Evolutionary conservation across 2,113 vertebrate species (phyloP).

Genomic region (Phrynosoma blainvillii): DNA sequence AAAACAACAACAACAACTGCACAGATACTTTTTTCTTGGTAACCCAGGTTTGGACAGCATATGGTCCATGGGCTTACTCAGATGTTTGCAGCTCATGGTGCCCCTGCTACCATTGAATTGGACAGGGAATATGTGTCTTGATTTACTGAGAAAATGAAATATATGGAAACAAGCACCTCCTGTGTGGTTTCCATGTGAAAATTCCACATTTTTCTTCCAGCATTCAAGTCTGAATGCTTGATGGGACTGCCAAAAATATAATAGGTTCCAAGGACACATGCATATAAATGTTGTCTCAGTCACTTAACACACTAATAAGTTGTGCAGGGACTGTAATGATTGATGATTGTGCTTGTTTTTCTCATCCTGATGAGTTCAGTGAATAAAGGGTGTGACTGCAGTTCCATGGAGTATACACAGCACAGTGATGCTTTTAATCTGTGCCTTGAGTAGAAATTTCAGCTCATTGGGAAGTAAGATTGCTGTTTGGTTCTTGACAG

Average conservation of each 20-base stretch:
- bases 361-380: constrained; percentile 27
- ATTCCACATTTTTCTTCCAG: background rate
- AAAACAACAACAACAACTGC: background rate
- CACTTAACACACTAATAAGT: background rate
- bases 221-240: background rate
- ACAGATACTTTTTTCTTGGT: background rate
- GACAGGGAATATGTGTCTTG: too few relatives aligned
- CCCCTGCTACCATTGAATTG: too few relatives aligned
- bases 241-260: constrained; percentile 5
- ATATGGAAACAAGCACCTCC: too few relatives aligned
- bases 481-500: too few relatives aligned
- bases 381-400: constrained; percentile 33
- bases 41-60: too few relatives aligned
- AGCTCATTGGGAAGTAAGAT: background rate
- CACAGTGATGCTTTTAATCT: constrained; percentile 25
- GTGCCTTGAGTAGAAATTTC: background rate
- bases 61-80: too few relatives aligned
- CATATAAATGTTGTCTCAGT: constrained; percentile 18
- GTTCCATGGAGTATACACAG: constrained; percentile 45
- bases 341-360: constrained; percentile 27
- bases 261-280: background rate
- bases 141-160: too few relatives aligned
- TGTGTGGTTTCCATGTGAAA: too few relatives aligned
- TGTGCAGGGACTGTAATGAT: background rate
- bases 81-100: too few relatives aligned